Evolutionary conservation across 1,140 invertebrate species (phyloP), one percentile per base, ranked within the genome.

Genomic region (Zaprionus africanus): DNA sequence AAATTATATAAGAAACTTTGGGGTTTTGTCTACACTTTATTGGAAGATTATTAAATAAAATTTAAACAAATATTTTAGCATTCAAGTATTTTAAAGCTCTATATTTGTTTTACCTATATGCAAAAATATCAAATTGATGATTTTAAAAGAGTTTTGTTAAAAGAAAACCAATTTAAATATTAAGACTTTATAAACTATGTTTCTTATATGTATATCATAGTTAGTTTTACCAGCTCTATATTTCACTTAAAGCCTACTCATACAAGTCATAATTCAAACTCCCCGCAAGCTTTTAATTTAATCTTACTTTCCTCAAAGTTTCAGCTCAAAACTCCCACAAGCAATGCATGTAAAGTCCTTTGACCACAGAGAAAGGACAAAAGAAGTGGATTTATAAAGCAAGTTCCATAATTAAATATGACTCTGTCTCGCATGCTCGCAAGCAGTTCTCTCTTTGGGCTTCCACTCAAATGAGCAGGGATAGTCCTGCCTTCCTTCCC

Each of bases 331-430:
- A 28, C 53, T n/a, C 53, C n/a, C 41, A 43, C 41, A 43, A 43
- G 7, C 6, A 43, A 43, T n/a, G 2, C 41, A 43, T 43, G 41
- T n/a, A 43, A 43, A 43, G 3, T 6, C 6, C 22, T 24, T 26
- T 15, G 53, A 54, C 22, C 22, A 15, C 22, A 26, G n/a, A n/a
- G 41, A 43, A 43, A n/a, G 53, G 53, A 24, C 22, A 54, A 28
- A 51, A 1, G 46, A 22, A 43, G n/a, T 43, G 41, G n/a, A 43
- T 43, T 17, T 22, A 51, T 51, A 22, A 11, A 51, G 46, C 46
- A 41, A 43, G 66, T 68, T 57, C 31, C 59, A 34, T 53, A 54
- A 41, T 36, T 78, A 66, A 57, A 49, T 53, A 58, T 56, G 41
- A 38, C 56, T 72, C 24, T 36, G 31, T 51, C 19, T 22, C 46